Evolutionary conservation across 2,888 invertebrate species (phyloP).

Genomic region (Dynastes maya): DNA sequence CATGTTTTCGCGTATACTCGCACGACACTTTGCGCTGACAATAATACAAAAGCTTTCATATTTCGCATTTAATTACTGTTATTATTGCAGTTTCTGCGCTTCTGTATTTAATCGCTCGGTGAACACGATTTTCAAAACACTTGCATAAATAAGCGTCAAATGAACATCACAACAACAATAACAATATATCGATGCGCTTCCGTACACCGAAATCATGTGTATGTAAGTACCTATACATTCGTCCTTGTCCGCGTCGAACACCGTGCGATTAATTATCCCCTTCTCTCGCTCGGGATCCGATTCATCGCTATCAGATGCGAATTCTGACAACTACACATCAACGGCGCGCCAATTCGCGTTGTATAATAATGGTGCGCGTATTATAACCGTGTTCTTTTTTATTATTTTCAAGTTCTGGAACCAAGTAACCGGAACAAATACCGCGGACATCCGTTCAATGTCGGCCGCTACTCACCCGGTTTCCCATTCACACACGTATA

Average conservation of each 20-base stretch:
- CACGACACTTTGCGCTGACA: too few species aligned
- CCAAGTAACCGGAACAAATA: constrained; percentile 42
- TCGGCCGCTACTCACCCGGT: constrained; percentile 7
- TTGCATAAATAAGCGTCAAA: neutral
- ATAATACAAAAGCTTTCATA: too few species aligned
- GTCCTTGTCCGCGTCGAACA: neutral
- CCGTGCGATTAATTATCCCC: neutral
- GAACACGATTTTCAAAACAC: too few species aligned
- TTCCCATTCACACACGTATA: constrained; percentile 13
- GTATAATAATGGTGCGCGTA: constrained; percentile 5
- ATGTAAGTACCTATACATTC: neutral
- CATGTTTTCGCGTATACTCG: too few species aligned
- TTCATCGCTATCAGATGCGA: neutral
- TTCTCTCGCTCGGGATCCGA: neutral
- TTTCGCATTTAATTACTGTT: too few species aligned
- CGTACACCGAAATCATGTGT: neutral
- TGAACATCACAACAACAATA: neutral
- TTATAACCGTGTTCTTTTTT: neutral
- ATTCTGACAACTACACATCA: neutral
- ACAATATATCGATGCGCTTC: too few species aligned
- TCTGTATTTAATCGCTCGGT: too few species aligned
- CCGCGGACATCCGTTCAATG: constrained; percentile 42
- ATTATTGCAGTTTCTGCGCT: too few species aligned
- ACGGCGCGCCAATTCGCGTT: constrained; percentile 14
- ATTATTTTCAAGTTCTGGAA: constrained; percentile 3